Evolutionary conservation across 2,797 vertebrate genomes (phyloP).

Genomic region (Dromococcyx pavoninus): DNA sequence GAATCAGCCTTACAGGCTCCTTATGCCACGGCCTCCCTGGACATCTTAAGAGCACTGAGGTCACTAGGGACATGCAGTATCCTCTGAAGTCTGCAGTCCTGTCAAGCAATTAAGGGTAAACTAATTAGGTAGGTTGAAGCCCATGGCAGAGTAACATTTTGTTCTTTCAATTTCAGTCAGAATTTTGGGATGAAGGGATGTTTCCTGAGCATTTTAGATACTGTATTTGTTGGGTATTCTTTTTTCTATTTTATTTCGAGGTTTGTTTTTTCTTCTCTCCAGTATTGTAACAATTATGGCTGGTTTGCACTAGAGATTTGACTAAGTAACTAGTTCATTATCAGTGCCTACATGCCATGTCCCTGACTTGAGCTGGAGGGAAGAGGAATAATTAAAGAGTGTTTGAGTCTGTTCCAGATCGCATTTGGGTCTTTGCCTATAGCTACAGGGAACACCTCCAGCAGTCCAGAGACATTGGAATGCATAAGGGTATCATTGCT

Average conservation of each 20-base stretch:
- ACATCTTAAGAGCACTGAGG: neutral
- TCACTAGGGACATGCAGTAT: accelerated
- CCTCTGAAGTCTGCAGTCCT: neutral
- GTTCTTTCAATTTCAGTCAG: neutral
- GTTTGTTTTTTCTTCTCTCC: neutral
- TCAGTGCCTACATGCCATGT: neutral
- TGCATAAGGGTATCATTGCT: neutral
- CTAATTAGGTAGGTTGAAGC: neutral
- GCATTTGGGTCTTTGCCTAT: neutral
- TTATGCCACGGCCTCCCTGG: accelerated
- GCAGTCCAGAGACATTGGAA: neutral
- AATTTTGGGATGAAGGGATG: neutral
- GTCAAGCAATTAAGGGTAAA: neutral
- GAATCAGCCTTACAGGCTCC: neutral
- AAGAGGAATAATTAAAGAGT: neutral
- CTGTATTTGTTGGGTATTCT: neutral
- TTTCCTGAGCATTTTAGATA: neutral
- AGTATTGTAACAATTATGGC: accelerated
- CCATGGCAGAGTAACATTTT: neutral
- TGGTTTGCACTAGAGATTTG: neutral
- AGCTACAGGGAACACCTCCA: neutral
- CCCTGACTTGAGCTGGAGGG: neutral
- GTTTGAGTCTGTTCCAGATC: neutral
- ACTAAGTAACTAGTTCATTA: neutral
- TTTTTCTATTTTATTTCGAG: neutral